A percentile compares a stretch with the other conserved stretches of the same genome.
Evolutionary conservation across 2,797 vertebrate species (phyloP).

Genomic region (Mallotus villosus): DNA sequence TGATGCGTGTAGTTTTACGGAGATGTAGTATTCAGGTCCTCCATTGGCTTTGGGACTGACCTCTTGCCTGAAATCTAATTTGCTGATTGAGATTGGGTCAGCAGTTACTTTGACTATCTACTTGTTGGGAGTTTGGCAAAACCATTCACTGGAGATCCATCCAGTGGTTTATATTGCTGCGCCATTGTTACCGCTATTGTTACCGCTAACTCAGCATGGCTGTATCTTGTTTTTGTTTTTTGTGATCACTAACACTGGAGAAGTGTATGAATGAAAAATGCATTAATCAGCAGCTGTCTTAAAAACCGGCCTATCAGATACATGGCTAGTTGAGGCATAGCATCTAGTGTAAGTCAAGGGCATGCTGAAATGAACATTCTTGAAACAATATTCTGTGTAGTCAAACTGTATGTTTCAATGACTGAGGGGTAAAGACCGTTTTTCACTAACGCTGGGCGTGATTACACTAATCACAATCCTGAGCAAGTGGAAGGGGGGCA

Average conservation of each 20-base stretch:
- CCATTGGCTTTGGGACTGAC: neutral
- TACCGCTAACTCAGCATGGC: too few relatives aligned
- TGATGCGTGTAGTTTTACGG: neutral
- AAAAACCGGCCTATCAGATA: too few relatives aligned
- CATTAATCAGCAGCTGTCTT: too few relatives aligned
- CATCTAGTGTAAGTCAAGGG: neutral
- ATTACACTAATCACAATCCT: conserved; percentile 20
- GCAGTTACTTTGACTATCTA: neutral
- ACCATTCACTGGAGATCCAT: too few relatives aligned
- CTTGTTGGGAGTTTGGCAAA: conserved; percentile 28
- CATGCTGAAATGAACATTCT: neutral
- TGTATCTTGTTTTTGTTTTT: too few relatives aligned
- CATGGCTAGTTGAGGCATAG: too few relatives aligned
- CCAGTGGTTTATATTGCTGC: too few relatives aligned
- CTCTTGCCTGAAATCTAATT: conserved; percentile 1
- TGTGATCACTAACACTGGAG: too few relatives aligned
- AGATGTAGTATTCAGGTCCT: neutral
- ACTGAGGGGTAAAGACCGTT: too few relatives aligned
- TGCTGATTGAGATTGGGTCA: conserved; percentile 11
- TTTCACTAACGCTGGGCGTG: too few relatives aligned
- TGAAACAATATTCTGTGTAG: neutral
- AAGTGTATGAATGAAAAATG: too few relatives aligned
- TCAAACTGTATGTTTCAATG: neutral
- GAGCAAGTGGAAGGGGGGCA: conserved; percentile 25
- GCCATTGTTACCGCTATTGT: too few relatives aligned